Percentiles rank a stretch among this genome's conserved stretches.
Evolutionary conservation across 1,140 invertebrate genomes (phyloP).

Genomic region (Venustaconcha ellipsiformis): DNA sequence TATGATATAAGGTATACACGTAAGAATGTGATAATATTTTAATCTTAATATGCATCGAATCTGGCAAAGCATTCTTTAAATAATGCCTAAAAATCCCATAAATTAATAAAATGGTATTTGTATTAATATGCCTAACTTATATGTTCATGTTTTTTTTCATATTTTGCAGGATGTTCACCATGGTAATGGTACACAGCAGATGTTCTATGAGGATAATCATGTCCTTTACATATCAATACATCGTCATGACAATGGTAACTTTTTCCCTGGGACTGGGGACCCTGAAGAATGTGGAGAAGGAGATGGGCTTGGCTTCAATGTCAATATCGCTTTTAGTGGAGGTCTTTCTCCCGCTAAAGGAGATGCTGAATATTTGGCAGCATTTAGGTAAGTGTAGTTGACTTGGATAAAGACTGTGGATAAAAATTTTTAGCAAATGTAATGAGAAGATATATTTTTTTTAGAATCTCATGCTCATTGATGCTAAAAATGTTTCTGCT

Average conservation of each 20-base stretch:
- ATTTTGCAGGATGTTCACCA: constrained; percentile 93
- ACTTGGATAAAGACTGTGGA: too few relatives aligned
- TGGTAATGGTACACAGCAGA: constrained; percentile 99
- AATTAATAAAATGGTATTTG: too few relatives aligned
- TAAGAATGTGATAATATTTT: too few relatives aligned
- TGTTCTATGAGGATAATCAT: constrained; percentile 95
- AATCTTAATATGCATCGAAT: too few relatives aligned
- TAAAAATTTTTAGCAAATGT: too few relatives aligned
- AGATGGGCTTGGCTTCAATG: constrained; percentile 94
- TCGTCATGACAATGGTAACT: constrained; percentile 99
- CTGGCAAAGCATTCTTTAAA: too few relatives aligned
- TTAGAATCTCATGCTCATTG: too few relatives aligned
- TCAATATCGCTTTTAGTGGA: constrained; percentile 97
- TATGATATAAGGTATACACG: too few relatives aligned
- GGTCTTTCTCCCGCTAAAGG: constrained; percentile 91
- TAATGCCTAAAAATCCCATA: too few relatives aligned
- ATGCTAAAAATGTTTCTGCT: too few relatives aligned
- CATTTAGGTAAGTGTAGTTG: constrained; percentile 75
- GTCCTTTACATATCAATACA: constrained; percentile 98
- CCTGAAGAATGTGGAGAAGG: constrained; percentile 90
- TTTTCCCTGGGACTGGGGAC: constrained; percentile 98
- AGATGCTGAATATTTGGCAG: constrained; percentile 98
- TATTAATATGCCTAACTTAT: too few relatives aligned
- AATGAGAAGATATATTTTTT: too few relatives aligned
- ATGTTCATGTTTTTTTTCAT: constrained; percentile 2